Evolutionary conservation across 2,888 invertebrate genomes (phyloP).

Genomic region (Falcaria lacertinaria): DNA sequence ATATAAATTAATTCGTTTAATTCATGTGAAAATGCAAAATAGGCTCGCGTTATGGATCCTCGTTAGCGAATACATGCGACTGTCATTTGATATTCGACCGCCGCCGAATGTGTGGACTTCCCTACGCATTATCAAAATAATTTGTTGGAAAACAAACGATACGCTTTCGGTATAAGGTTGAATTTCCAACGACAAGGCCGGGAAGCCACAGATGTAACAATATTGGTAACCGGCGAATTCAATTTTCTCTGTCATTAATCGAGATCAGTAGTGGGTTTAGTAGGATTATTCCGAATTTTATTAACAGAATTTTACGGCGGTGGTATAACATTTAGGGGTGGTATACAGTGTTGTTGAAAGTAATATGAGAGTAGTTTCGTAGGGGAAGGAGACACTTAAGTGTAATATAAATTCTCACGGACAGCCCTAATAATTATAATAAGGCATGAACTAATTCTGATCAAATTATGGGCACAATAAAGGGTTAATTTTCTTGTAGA

Average conservation of each 20-base stretch:
- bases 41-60: conserved; percentile 52
- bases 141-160: conserved; percentile 38
- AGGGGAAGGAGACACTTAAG: neutral
- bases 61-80: conserved; percentile 65
- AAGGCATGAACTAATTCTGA: too few relatives aligned
- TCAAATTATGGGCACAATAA: too few relatives aligned
- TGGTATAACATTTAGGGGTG: conserved; percentile 26
- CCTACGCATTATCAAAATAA: conserved; percentile 12
- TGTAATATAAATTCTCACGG: neutral
- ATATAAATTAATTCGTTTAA: conserved; percentile 39
- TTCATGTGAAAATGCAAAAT: conserved; percentile 36
- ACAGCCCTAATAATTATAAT: neutral
- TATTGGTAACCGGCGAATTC: conserved; percentile 64
- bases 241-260: conserved; percentile 72
- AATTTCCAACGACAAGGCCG: conserved; percentile 30
- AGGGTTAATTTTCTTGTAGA: too few relatives aligned
- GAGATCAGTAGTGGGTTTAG: conserved; percentile 52
- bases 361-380: neutral
- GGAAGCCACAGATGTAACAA: conserved; percentile 51
- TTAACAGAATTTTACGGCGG: conserved; percentile 49
- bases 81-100: conserved; percentile 64
- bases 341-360: neutral
- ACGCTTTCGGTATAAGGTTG: conserved; percentile 28
- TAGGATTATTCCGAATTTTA: conserved; percentile 67
- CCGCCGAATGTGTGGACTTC: conserved; percentile 37